These are phyloP conservation scores for Euglossa dilemma DNA, from an alignment of 1,140 invertebrate genomes.

Conservation along the genomic window DNA sequence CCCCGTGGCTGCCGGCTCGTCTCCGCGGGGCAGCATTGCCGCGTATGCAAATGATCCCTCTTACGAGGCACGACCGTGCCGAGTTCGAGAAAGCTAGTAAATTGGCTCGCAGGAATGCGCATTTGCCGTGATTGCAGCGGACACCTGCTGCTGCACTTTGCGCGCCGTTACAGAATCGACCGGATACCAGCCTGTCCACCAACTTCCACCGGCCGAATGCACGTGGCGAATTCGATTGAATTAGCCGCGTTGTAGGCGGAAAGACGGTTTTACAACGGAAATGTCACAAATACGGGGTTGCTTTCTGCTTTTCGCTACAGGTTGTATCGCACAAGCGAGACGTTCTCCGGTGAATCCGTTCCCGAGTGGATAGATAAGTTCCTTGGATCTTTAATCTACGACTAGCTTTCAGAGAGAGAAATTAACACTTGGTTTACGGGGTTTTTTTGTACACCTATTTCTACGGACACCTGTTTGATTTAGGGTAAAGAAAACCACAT, in stretches of 20 bases:
- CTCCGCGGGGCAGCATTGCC: slow-evolving; percentile 4
- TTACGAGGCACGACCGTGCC: slow-evolving; percentile 43
- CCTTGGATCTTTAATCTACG: too few relatives aligned
- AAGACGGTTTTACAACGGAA: too few relatives aligned
- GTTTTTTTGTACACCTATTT: too few relatives aligned
- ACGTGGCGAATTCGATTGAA: slow-evolving; percentile 33
- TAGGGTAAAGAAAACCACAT: too few relatives aligned
- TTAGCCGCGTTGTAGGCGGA: neutral
- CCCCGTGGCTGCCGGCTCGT: slow-evolving; percentile 10
- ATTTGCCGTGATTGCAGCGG: slow-evolving; percentile 74
- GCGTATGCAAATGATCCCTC: slow-evolving; percentile 67
- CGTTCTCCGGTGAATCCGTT: too few relatives aligned
- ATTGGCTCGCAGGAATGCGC: slow-evolving; percentile 74
- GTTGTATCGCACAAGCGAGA: too few relatives aligned
- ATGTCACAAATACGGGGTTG: too few relatives aligned
- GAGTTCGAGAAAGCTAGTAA: slow-evolving; percentile 77
- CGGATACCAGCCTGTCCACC: slow-evolving; percentile 18
- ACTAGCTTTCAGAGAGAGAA: too few relatives aligned
- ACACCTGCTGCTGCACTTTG: slow-evolving; percentile 71
- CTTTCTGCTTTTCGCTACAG: too few relatives aligned
- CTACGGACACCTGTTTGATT: too few relatives aligned
- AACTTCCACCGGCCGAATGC: slow-evolving; percentile 18
- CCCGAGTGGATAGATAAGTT: too few relatives aligned
- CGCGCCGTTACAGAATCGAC: slow-evolving; percentile 58
- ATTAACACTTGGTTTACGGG: too few relatives aligned